A percentile compares a stretch with the other conserved stretches of the same genome.
phyloP scores from a whole-genome alignment of 1,140 invertebrate genomes.

The Batillaria attramentaria region DNA sequence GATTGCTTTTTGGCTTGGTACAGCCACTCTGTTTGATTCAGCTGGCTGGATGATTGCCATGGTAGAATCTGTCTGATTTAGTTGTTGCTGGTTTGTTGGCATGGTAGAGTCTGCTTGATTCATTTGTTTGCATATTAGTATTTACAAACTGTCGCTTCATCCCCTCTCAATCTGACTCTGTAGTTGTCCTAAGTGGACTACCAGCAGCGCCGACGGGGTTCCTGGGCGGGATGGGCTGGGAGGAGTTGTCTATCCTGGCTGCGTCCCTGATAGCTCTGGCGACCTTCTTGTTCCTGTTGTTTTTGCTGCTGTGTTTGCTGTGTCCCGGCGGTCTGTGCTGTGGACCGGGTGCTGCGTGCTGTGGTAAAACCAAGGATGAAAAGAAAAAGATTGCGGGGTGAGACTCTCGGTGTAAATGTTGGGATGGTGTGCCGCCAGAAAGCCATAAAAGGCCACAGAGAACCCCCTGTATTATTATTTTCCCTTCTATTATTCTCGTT shows the following conservation, averaged over 20 bases:
- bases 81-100: too few relatives aligned
- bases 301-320: conserved; percentile 30
- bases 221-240: neutral
- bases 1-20: too few relatives aligned
- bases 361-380: neutral
- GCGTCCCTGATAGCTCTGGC: conserved; percentile 25
- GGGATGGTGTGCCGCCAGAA: too few relatives aligned
- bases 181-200: neutral
- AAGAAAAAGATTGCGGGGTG: neutral
- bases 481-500: neutral
- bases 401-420: too few relatives aligned
- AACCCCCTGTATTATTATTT: neutral
- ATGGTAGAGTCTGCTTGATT: too few relatives aligned
- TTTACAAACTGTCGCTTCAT: neutral
- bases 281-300: conserved; percentile 37
- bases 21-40: too few relatives aligned
- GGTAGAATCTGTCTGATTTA: too few relatives aligned
- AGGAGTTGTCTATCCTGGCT: conserved; percentile 29
- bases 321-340: conserved; percentile 29
- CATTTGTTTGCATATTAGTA: too few relatives aligned
- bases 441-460: too few relatives aligned
- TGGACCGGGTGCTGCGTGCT: conserved; percentile 8
- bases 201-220: neutral
- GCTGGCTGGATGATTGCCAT: too few relatives aligned
- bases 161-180: neutral